Base-by-base conservation (phyloP, 2,797 vertebrate genomes). In the Enteromius argenteus region DNA sequence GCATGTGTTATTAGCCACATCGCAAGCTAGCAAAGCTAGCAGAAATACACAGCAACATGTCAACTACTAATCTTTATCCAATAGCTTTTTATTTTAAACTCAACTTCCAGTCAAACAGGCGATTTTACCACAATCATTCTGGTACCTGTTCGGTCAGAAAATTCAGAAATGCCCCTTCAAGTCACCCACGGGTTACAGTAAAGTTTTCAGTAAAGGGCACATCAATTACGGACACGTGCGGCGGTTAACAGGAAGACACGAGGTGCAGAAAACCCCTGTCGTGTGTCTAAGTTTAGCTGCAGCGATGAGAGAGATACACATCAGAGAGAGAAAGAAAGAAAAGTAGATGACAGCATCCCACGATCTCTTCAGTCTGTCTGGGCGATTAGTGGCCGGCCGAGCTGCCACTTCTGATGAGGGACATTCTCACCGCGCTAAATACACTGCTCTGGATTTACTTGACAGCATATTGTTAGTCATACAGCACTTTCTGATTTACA, bases 101-200 rank as follows among this genome's bases (percentile, higher is more conserved):
- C 49, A 67, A 21, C 81, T 83, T 83, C 62, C 81, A 76, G 72
- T 76, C 60, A 83, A 68, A 4, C 23, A 3, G n/a, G 44, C 4
- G 21, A 49, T 67, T 79, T 67, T 10, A 72, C 32, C 79, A 1
- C 67, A 44, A 32, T 42, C 15, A 30, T 80, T 80, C 62, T 44
- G 66, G 35, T 39, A 15, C 83, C 37, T 75, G 37, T 37, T 64
- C 74, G 46, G 66, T 62, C 44, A 46, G 10, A 49, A 21, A 27
- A 2, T 51, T 82, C 32, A 27, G 72, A 84, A 85, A 76, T 13
- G 64, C 56, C 62, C 56, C 62, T 7, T 83, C 5, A 13, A 74
- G 27, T 81, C 74, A 71, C 84, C 51, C 27, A 85, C 83, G 53
- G 62, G 64, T 89, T 86, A 86, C 81, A 81, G 87, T 88, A 88